These are phyloP conservation scores for Ursus arctos DNA, from an alignment of 2,113 vertebrate species.

Conservation along the genomic window DNA sequence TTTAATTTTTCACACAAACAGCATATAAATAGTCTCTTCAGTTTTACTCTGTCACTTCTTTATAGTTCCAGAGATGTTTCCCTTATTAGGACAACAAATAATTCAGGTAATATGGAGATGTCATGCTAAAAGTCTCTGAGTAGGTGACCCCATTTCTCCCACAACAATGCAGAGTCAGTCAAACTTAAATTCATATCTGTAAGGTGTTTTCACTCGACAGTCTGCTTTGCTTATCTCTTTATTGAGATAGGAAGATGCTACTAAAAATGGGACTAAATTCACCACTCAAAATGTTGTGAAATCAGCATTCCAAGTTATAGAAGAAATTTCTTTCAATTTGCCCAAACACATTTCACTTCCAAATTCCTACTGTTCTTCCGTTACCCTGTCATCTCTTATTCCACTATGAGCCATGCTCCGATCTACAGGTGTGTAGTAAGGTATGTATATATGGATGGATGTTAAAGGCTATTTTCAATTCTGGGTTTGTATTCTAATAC, in stretches of 20 bases:
- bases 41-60: constrained; percentile 20
- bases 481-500: background rate
- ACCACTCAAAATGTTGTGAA: constrained; percentile 15
- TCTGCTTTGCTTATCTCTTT: constrained; percentile 55
- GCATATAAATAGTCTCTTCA: background rate
- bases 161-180: background rate
- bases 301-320: background rate
- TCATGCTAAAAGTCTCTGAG: background rate
- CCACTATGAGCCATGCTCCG: background rate
- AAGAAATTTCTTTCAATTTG: background rate
- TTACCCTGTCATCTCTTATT: background rate
- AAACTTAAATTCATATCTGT: constrained; percentile 32
- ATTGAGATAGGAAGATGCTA: constrained; percentile 18
- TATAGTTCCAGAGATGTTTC: background rate
- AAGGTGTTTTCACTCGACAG: constrained; percentile 19
- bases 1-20: background rate
- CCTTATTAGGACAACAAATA: constrained; percentile 19
- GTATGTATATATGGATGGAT: background rate
- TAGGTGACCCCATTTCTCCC: background rate
- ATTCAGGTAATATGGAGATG: background rate
- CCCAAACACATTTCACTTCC: background rate
- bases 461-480: constrained; percentile 51
- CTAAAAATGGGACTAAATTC: constrained; percentile 52
- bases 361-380: background rate
- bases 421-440: background rate